Conservation (phyloP, 2,888 invertebrate species). For the Zootermopsis nevadensis region DNA sequence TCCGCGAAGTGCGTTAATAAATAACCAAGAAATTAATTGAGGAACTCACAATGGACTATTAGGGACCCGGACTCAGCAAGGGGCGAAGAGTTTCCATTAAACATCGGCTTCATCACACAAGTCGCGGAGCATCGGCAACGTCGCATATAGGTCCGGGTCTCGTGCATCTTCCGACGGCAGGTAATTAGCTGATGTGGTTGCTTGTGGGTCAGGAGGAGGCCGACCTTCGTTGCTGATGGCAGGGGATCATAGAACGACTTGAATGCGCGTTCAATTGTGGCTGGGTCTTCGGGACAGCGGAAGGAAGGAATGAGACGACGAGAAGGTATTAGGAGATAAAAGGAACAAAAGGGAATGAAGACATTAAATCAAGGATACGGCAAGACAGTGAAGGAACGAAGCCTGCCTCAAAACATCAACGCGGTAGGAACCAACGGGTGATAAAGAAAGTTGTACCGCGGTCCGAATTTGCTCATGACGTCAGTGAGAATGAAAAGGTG, state of each 20-base stretch:
- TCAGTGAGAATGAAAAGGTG: too few species aligned
- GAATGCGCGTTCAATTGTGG: neutral
- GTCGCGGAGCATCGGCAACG: neutral
- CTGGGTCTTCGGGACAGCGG: neutral
- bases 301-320: neutral
- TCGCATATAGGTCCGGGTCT: neutral
- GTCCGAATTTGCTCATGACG: too few species aligned
- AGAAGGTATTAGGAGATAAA: neutral
- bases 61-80: neutral
- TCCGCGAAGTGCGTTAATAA: neutral
- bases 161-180: constrained; percentile 4
- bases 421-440: too few species aligned
- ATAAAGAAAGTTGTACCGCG: too few species aligned
- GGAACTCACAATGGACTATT: neutral
- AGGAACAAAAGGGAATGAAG: neutral
- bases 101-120: neutral
- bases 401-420: too few species aligned
- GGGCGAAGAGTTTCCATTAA: neutral
- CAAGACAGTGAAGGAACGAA: neutral
- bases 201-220: neutral
- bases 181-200: constrained; percentile 5
- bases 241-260: neutral
- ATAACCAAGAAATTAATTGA: neutral
- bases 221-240: neutral
- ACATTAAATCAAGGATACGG: neutral